A percentile compares a stretch with the other conserved stretches of the same genome.
These are phyloP conservation scores for Zaprionus tsacasi DNA, from an alignment of 1,140 invertebrate genomes.

Conservation along the genomic window DNA sequence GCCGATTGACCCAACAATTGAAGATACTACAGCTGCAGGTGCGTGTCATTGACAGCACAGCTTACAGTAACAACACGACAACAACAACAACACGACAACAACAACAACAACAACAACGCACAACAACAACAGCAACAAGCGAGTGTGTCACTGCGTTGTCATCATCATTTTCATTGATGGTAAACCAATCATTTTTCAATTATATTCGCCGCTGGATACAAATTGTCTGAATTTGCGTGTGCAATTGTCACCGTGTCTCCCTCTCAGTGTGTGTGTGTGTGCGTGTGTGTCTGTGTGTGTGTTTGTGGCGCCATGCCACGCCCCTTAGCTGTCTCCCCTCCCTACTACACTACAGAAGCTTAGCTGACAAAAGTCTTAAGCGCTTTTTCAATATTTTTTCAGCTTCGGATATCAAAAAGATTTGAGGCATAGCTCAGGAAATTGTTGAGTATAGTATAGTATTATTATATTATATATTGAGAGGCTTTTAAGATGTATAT, in stretches of 20 bases:
- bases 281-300: neutral
- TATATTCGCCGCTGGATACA: constrained; percentile 82
- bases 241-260: constrained; percentile 6
- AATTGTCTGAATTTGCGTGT: constrained; percentile 81
- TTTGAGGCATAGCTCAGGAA: no score
- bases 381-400: no score
- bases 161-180: constrained; percentile 82
- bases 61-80: constrained; percentile 39
- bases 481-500: no score
- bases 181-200: constrained; percentile 84
- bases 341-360: neutral
- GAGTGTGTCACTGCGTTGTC: constrained; percentile 62
- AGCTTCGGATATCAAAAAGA: no score
- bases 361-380: neutral
- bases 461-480: no score
- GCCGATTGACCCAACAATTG: constrained; percentile 75
- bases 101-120: constrained; percentile 10
- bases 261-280: neutral
- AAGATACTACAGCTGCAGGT: constrained; percentile 66
- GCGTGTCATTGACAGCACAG: constrained; percentile 69
- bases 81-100: constrained; percentile 28
- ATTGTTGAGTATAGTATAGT: no score
- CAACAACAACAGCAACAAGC: constrained; percentile 16
- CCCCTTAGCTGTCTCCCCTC: constrained; percentile 21
- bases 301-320: constrained; percentile 42